These are phyloP conservation scores for Autographa pulchrina DNA, from an alignment of 2,888 invertebrate species.

Conservation along the genomic window DNA sequence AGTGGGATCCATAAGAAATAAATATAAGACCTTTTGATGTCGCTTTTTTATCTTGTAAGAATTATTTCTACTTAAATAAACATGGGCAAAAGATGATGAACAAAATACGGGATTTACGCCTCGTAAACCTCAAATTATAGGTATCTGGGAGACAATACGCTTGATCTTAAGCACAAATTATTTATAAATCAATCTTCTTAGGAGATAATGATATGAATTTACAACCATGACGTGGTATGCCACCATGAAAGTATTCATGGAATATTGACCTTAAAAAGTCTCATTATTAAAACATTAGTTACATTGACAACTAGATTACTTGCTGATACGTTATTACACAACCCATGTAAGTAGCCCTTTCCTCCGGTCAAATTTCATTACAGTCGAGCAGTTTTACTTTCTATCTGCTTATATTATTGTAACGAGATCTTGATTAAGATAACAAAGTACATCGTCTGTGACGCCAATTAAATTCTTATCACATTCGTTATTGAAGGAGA, in stretches of 20 bases:
- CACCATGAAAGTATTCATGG: not conserved
- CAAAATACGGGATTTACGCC: no score
- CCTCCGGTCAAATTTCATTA: not conserved
- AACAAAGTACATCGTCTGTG: not conserved
- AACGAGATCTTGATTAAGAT: not conserved
- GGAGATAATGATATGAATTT: not conserved
- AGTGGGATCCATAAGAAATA: no score
- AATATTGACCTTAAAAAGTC: not conserved
- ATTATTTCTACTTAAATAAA: no score
- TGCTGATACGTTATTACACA: not conserved
- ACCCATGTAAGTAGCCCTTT: not conserved
- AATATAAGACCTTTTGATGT: no score
- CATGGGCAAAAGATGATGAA: no score
- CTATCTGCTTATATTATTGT: not conserved
- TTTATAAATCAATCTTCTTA: no score
- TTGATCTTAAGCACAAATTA: no score
- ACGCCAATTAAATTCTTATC: not conserved
- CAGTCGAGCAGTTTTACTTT: not conserved
- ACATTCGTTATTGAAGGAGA: not conserved
- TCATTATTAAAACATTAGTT: not conserved
- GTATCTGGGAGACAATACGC: no score
- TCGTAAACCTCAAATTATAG: no score
- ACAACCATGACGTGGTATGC: not conserved
- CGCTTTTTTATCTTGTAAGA: no score
- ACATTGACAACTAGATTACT: not conserved